Percentiles rank a stretch among this genome's conserved stretches.
These are phyloP conservation scores for Amazona guildingii DNA, from an alignment of 2,113 vertebrate genomes.

Conservation along the genomic window DNA sequence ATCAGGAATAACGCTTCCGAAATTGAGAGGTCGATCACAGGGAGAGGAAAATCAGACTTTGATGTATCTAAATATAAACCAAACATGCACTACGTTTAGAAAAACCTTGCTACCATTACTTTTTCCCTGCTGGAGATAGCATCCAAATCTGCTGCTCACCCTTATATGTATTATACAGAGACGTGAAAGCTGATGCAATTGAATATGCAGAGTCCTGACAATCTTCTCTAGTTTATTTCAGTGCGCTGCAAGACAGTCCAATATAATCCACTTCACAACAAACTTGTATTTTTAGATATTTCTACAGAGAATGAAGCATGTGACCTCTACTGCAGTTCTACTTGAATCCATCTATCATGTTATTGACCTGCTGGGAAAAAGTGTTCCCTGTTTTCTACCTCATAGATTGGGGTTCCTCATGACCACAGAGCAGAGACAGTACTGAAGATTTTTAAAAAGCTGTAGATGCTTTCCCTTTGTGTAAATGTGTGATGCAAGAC, in stretches of 20 bases:
- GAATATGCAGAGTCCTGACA: conserved; percentile 5
- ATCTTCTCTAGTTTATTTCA: conserved; percentile 68
- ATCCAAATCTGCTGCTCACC: neutral
- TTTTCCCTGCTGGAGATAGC: neutral
- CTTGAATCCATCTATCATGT: conserved; percentile 66
- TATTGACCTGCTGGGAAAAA: conserved; percentile 68
- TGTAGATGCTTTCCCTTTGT: neutral
- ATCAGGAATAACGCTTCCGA: neutral
- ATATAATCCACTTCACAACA: conserved; percentile 51
- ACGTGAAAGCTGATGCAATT: neutral
- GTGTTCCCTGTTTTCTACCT: conserved; percentile 25
- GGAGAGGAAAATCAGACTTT: neutral
- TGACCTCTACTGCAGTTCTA: conserved; percentile 43
- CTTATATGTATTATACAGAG: neutral
- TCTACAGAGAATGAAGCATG: conserved; percentile 40
- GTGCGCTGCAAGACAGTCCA: conserved; percentile 43
- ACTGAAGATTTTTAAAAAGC: neutral
- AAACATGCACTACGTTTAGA: neutral
- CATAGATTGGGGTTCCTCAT: conserved; percentile 22
- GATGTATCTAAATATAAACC: neutral
- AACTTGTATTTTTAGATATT: conserved; percentile 68
- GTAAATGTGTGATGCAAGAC: neutral
- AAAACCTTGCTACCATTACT: neutral
- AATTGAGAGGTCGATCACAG: neutral
- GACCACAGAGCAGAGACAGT: neutral